Base-by-base conservation (phyloP, 1,140 invertebrate genomes). In the Drosophila takahashii region DNA sequence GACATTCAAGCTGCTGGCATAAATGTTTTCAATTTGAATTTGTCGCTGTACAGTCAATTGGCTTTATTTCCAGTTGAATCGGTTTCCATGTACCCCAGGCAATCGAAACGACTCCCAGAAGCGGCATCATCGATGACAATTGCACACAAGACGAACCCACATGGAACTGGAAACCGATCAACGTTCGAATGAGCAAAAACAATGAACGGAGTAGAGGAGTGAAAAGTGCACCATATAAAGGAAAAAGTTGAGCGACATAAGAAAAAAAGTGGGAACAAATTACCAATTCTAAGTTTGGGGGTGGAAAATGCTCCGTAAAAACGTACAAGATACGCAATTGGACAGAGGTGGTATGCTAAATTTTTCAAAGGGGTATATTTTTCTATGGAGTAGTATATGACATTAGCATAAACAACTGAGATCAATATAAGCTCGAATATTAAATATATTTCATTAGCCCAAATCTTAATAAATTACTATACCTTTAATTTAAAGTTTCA, bases 1-100 rank as follows among this genome's bases (percentile, higher is more conserved):
- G 41, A 15, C 8, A 45, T 60, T 59, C 42, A 45, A 70, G 70
- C 26, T 54, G 36, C 47, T 62, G 54, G 27, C 79, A 77, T 77
- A 81, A 81, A 67, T 67, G 62, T 64, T 60, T 66, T 69, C 57
- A 58, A 62, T 73, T 77, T 65, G 48, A 78, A 78, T 83, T 64
- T 72, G 37, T 32, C 58, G 61, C 37, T 53, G 44, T 56, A 67
- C 74, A 73, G 47, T 75, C 83, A 81, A 87, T 87, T 87, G 81
- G 61, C 64, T 69, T 54, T 50, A 67, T 69, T 86, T 81, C 60
- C 83, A 87, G 56, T 79, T 81, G 75, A 86, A 81, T 86, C 72
- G 80, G 52, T 71, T 79, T 72, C 67, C 57, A 72, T 76, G 60
- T 64, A 34, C 67, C 61, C 54, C 13, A n/a, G 70, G 48, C 71